A percentile compares a stretch with the other conserved stretches of the same genome.
Evolutionary conservation across 2,888 invertebrate species (phyloP).

Genomic region (Cenopis cana): DNA sequence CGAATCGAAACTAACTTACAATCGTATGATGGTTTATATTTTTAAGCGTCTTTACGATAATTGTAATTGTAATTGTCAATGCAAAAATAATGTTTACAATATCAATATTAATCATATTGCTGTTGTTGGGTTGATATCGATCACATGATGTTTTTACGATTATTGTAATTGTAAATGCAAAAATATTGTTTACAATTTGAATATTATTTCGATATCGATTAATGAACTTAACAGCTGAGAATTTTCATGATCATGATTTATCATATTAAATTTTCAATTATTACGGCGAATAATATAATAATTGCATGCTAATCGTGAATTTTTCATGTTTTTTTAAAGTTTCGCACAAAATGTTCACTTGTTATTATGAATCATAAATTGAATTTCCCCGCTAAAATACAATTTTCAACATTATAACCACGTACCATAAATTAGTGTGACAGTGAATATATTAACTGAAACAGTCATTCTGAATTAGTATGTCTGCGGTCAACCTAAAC

Average conservation of each 20-base stretch:
- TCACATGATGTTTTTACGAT: too few relatives aligned
- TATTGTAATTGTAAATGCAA: too few relatives aligned
- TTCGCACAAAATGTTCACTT: conserved; percentile 3
- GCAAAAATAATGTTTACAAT: not conserved
- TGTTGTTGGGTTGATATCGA: too few relatives aligned
- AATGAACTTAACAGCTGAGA: not conserved
- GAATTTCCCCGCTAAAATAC: not conserved
- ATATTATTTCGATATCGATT: not conserved
- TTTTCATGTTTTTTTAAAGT: not conserved
- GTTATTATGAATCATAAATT: not conserved
- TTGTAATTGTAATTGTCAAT: not conserved
- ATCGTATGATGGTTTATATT: not conserved
- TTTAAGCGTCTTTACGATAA: not conserved
- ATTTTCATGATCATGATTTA: too few relatives aligned
- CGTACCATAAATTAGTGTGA: not conserved
- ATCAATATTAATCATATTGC: too few relatives aligned
- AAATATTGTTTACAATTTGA: not conserved
- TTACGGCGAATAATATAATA: not conserved
- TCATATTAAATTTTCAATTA: not conserved
- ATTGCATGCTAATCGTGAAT: not conserved
- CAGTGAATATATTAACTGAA: too few relatives aligned
- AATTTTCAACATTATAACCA: not conserved
- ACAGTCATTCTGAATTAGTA: too few relatives aligned
- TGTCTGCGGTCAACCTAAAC: too few relatives aligned
- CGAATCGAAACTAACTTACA: conserved; percentile 16